Evolutionary conservation across 1,140 invertebrate genomes (phyloP).

Genomic region (Melanaphis sacchari): DNA sequence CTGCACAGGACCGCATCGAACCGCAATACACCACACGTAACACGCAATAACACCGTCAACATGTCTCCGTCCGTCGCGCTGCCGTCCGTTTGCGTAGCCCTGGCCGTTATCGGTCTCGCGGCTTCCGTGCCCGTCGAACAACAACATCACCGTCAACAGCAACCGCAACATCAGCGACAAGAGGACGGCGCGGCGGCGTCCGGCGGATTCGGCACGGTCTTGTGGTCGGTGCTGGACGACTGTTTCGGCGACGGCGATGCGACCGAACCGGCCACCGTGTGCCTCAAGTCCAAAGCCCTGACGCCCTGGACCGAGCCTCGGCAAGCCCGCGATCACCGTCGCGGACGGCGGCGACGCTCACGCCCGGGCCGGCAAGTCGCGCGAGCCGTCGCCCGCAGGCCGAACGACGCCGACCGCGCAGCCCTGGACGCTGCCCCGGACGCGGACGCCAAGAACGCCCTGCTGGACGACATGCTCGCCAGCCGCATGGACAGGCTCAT

Average conservation of each 20-base stretch:
- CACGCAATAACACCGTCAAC: background rate
- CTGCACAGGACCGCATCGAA: no score
- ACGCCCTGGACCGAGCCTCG: constrained; percentile 36
- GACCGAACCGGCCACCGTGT: background rate
- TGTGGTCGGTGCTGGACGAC: constrained; percentile 51
- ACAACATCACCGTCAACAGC: background rate
- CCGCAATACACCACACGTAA: background rate
- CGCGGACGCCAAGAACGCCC: background rate
- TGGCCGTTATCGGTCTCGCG: background rate
- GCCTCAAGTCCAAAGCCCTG: constrained; percentile 35
- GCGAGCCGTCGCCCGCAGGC: background rate
- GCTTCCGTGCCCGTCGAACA: background rate
- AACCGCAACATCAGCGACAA: background rate
- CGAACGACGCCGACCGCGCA: background rate
- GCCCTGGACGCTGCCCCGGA: constrained; percentile 12
- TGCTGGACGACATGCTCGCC: constrained; percentile 46
- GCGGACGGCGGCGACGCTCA: background rate
- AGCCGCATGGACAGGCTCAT: constrained; percentile 27
- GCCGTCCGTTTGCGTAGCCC: background rate
- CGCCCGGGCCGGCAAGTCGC: constrained; percentile 31
- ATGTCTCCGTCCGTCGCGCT: background rate
- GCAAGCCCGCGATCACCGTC: background rate
- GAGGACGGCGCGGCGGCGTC: background rate
- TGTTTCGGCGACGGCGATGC: constrained; percentile 1
- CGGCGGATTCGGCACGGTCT: background rate